A percentile compares a stretch with the other conserved stretches of the same genome.
These are phyloP conservation scores for Hyperoplus immaculatus DNA, from an alignment of 2,797 vertebrate genomes.

Conservation along the genomic window DNA sequence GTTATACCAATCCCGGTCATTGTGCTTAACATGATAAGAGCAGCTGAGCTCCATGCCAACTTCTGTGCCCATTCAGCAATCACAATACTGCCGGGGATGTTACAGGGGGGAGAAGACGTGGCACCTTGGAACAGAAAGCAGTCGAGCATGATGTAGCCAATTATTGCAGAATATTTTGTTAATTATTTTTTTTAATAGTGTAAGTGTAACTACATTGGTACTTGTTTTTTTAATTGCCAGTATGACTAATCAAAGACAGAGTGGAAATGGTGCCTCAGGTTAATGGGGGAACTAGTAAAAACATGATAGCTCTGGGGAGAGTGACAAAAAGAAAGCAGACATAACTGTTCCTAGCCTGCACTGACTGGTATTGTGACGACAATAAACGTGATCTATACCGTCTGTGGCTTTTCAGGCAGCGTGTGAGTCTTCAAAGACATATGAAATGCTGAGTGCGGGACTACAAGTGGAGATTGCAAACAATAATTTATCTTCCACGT, in stretches of 20 bases:
- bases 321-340: conserved; percentile 51
- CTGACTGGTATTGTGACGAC: conserved; percentile 61
- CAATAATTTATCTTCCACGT: conserved; percentile 27
- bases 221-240: conserved; percentile 43
- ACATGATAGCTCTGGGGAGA: conserved; percentile 50
- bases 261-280: conserved; percentile 49
- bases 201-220: conserved; percentile 24
- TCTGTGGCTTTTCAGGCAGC: conserved; percentile 57
- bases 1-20: conserved; percentile 53
- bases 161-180: conserved; percentile 52
- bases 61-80: conserved; percentile 50
- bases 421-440: conserved; percentile 54
- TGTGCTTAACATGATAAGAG: conserved; percentile 67
- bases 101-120: conserved; percentile 42
- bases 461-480: conserved; percentile 23
- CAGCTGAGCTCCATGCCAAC: conserved; percentile 46
- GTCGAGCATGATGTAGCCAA: conserved; percentile 44
- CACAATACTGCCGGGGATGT: conserved; percentile 39
- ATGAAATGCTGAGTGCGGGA: conserved; percentile 37
- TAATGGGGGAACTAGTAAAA: conserved; percentile 62
- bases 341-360: conserved; percentile 51
- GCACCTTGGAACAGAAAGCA: conserved; percentile 41
- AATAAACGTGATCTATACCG: conserved; percentile 67
- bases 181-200: conserved; percentile 32
- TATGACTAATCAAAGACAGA: conserved; percentile 51